phyloP scores from a whole-genome alignment of 2,113 vertebrate species.

The Myiozetetes cayanensis region DNA sequence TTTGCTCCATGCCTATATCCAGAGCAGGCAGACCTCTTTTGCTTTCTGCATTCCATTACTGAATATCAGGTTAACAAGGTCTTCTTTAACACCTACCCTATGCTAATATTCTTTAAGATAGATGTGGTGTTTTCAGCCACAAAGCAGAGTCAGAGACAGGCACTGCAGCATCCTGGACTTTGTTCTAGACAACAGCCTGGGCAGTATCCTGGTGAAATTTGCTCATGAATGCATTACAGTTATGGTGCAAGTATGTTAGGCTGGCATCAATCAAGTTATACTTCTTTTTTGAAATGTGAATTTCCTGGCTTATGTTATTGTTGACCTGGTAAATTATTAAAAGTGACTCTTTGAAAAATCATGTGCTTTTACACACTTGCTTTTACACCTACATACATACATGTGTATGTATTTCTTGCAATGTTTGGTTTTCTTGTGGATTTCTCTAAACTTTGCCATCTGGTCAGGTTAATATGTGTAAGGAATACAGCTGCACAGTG shows the following conservation, averaged over 20 bases:
- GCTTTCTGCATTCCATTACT: neutral
- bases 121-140: neutral
- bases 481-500: neutral
- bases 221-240: neutral
- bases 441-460: neutral
- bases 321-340: neutral
- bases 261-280: neutral
- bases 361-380: neutral
- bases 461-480: neutral
- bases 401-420: neutral
- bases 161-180: neutral
- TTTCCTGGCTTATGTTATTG: neutral
- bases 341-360: neutral
- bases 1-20: neutral
- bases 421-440: neutral
- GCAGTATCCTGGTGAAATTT: neutral
- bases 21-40: neutral
- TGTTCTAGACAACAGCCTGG: neutral
- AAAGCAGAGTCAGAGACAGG: neutral
- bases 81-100: neutral
- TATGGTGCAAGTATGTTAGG: neutral
- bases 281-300: neutral
- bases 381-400: no score
- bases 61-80: neutral
- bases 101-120: neutral